These are phyloP conservation scores for Oryctes rhinoceros DNA, from an alignment of 1,140 invertebrate species.

Conservation along the genomic window DNA sequence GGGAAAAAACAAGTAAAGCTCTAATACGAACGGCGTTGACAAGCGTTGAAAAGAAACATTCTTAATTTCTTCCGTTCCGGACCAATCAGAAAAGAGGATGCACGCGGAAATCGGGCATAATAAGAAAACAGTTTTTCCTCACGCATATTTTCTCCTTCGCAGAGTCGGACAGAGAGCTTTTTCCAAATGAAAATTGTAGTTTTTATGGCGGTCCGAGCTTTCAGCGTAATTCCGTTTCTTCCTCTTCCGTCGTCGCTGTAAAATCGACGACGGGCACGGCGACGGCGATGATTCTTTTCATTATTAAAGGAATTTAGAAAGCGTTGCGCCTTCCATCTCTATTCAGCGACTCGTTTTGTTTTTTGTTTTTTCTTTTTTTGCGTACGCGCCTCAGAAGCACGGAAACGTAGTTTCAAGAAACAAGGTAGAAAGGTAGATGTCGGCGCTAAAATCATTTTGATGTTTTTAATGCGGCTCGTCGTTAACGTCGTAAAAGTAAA, in stretches of 20 bases:
- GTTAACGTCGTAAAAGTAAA: too few relatives aligned
- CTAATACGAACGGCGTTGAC: not conserved
- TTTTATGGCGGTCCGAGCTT: conserved; percentile 19
- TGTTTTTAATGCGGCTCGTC: too few relatives aligned
- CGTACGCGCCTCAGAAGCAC: not conserved
- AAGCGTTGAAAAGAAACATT: not conserved
- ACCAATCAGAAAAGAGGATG: not conserved
- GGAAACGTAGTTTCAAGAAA: not conserved
- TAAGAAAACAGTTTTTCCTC: conserved; percentile 31
- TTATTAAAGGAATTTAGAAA: conserved; percentile 36
- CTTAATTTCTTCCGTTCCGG: conserved; percentile 8
- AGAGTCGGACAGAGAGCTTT: not conserved
- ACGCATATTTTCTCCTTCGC: not conserved
- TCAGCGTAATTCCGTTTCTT: conserved; percentile 28
- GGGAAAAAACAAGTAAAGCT: not conserved
- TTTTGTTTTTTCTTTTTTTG: too few relatives aligned
- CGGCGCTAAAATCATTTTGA: too few relatives aligned
- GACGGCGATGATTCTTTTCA: conserved; percentile 19
- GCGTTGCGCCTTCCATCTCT: not conserved
- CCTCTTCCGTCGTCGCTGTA: not conserved
- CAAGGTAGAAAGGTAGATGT: not conserved
- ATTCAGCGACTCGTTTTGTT: not conserved
- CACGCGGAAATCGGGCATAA: not conserved
- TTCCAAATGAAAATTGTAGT: conserved; percentile 26
- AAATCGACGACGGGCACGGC: not conserved